phyloP scores from a whole-genome alignment of 2,888 invertebrate species.

The Chloromyia formosa region DNA sequence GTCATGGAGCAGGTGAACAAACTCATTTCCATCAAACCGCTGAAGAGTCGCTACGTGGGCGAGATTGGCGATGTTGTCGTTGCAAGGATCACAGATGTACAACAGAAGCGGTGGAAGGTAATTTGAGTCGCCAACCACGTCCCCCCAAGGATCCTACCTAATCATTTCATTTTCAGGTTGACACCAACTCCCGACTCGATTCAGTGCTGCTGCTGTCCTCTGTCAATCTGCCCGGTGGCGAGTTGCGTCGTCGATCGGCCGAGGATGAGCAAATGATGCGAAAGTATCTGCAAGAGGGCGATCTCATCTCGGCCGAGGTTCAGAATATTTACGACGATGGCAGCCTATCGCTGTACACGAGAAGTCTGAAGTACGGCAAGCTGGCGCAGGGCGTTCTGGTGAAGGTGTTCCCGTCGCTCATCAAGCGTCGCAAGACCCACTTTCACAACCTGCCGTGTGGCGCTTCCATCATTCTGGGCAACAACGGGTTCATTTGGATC shows the following conservation, averaged over 20 bases:
- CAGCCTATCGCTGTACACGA: conserved; percentile 89
- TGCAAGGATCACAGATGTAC: conserved; percentile 92
- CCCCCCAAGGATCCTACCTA: neutral
- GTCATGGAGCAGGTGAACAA: conserved; percentile 94
- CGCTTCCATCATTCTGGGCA: conserved; percentile 91
- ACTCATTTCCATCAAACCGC: conserved; percentile 87
- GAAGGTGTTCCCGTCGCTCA: conserved; percentile 89
- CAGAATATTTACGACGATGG: conserved; percentile 93
- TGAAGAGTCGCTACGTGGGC: conserved; percentile 90
- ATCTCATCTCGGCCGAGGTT: conserved; percentile 97
- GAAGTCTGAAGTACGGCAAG: conserved; percentile 97
- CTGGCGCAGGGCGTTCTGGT: conserved; percentile 88
- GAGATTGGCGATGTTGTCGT: conserved; percentile 98
- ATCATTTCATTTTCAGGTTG: conserved; percentile 67
- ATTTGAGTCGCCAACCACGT: neutral
- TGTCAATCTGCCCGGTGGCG: conserved; percentile 97
- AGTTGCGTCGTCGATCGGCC: conserved; percentile 88
- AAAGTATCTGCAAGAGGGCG: conserved; percentile 91
- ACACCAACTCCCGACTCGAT: conserved; percentile 90
- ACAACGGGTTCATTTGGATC: conserved; percentile 97
- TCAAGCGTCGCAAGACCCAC: conserved; percentile 93
- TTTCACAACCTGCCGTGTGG: conserved; percentile 94
- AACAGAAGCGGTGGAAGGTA: conserved; percentile 89
- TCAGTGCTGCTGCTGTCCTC: conserved; percentile 88
- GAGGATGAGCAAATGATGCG: conserved; percentile 99